Conservation (phyloP, 2,888 invertebrate species). For the Electrophaes corylata region DNA sequence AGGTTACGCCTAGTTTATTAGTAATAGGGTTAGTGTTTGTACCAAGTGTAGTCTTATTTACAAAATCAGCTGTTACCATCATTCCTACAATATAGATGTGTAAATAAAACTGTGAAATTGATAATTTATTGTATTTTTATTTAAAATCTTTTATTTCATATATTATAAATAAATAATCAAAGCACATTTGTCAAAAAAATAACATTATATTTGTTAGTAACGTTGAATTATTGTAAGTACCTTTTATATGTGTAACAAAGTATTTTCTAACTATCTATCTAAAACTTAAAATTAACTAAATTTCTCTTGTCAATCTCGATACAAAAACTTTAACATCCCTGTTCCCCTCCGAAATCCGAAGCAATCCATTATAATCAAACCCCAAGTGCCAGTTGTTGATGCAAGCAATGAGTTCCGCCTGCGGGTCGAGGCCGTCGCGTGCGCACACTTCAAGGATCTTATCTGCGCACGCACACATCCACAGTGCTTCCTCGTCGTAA, state of each 20-base stretch:
- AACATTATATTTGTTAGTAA: background rate
- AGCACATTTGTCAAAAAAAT: too few species aligned
- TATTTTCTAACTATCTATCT: too few species aligned
- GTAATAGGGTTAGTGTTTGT: background rate
- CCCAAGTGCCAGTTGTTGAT: background rate
- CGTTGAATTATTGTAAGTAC: too few species aligned
- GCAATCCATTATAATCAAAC: background rate
- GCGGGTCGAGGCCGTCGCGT: conserved; percentile 5
- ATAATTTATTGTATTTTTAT: background rate
- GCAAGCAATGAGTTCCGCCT: conserved; percentile 3
- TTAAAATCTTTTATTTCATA: background rate
- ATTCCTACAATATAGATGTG: background rate
- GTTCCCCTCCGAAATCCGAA: background rate
- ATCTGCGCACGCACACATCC: conserved; percentile 61
- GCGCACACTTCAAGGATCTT: conserved; percentile 37
- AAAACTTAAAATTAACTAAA: background rate
- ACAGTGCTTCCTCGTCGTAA: conserved; percentile 80
- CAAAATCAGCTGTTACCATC: too few species aligned
- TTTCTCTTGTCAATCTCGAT: conserved; percentile 1
- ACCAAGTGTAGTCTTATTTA: background rate
- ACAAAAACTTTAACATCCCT: background rate
- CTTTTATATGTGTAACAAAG: too few species aligned
- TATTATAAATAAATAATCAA: too few species aligned
- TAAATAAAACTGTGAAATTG: conserved; percentile 19
- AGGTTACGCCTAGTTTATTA: too few species aligned